Base-by-base conservation (phyloP, 2,113 vertebrate genomes). In the Corythoichthys haematopterus region DNA sequence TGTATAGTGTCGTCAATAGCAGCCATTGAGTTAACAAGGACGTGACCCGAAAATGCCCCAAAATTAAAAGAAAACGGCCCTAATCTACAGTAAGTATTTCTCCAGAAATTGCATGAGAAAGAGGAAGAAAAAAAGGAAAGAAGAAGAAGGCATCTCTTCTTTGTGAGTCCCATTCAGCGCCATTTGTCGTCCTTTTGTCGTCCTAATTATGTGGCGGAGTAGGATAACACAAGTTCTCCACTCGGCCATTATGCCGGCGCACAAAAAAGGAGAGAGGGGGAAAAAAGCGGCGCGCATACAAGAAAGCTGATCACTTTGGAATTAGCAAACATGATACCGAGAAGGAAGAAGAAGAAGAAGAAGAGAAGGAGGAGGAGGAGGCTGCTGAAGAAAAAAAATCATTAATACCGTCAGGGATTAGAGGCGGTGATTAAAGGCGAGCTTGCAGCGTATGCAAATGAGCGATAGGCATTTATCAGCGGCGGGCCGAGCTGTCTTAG, bases 361-460 rank as follows among this genome's bases (percentile, higher is more conserved):
- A 10, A 10, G 55, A 51, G 7, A 52, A 52, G 2, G 50, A 57
- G 55, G 52, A 55, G 52, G 55, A 57, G 35, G 55, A 57, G 33
- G 55, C 52, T 33, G 52, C 16, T 10, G 92, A 94, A 91, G 84
- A 94, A 92, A 93, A 93, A 92, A 93, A 93, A 89, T 96, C 95
- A 98, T 98, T 98, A 98, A 98, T 98, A 98, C 94, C 94, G 95
- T 96, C 94, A 97, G 97, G 97, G 97, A 98, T 98, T 99, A 98
- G 95, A 95, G 95, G 95, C 91, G 94, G 94, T 98, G 97, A 99
- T 99, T 99, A 99, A 99, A 98, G 95, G 93, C 94, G 96, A 94
- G 97, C 96, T 98, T 95, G 96, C 95, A 97, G 95, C 94, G 88
- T 98, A 99, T 99, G 97, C 95, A 99, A 99, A 99, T 99, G 93